Evolutionary conservation across 2,888 invertebrate genomes (phyloP), one percentile per base, ranked within the genome.

Genomic region (Lepetodrilus schrolli): DNA sequence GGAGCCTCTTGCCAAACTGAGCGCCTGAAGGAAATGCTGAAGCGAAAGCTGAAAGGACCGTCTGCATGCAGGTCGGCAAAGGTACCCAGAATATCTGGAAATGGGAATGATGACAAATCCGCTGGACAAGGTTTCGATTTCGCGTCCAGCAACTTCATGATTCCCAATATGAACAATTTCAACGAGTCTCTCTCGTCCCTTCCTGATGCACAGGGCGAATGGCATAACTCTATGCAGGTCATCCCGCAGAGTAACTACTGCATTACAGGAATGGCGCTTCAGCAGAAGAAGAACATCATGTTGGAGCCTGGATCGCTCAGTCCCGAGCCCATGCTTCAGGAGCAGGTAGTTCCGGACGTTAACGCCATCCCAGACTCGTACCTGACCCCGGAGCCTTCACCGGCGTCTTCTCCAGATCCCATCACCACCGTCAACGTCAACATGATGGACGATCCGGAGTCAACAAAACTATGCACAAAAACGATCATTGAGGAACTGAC

Each of bases 301-400:
- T 21, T 74, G 21, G 68, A 69, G 3, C 43, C 68, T 7, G 23
- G 38, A 20, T 43, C 43, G 5, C 17, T 68, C 47, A 38, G 38
- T 10, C 77, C 78, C 7, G 66, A 79, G 1, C 74, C 80, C 5
- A 79, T 80, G 68, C 73, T 75, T 36, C 74, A 80, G 10, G 84
- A 84, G 72, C 84, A 85, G 68, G 84, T 86, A 8, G 86, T 86
- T 17, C 85, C 86, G 0, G 85, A 86, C 26, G 72, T 83, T 17
- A 66, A 36, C 17, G 50, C 78, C 4, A 78, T 87, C 17, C 86
- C 86, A 1, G 86, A 86, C 17, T 86, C 85, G 20, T 86, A 83
- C 70, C 81, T 86, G 23, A 87, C 87, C 1, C 87, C 87, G 8
- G 87, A 87, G 20, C 85, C 86, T 17, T 87, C 87, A 17, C 87